Evolutionary conservation across 2,888 invertebrate species (phyloP).

Genomic region (Tetheella fluctuosa): DNA sequence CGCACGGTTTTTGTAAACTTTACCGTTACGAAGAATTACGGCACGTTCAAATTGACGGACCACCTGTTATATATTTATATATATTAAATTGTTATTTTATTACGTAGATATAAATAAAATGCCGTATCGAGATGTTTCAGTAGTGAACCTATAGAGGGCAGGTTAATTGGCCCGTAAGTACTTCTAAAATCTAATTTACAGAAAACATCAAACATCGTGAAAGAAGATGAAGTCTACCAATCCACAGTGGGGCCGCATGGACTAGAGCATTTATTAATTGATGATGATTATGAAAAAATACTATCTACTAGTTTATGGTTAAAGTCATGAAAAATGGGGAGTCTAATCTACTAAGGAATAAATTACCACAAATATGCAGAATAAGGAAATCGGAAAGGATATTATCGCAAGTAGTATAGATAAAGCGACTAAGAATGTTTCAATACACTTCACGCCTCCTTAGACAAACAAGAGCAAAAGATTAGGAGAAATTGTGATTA

Average conservation of each 20-base stretch:
- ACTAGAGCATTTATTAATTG: too few relatives aligned
- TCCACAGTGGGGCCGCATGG: too few relatives aligned
- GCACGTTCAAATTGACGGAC: constrained; percentile 92
- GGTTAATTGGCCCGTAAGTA: too few relatives aligned
- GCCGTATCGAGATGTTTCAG: too few relatives aligned
- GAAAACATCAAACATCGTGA: too few relatives aligned
- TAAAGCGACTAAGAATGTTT: constrained; percentile 45
- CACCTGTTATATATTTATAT: constrained; percentile 76
- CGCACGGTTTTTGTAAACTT: constrained; percentile 86
- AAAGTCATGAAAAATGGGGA: neutral
- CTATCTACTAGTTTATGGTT: neutral
- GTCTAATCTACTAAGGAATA: neutral
- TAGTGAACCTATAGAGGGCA: too few relatives aligned
- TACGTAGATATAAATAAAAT: too few relatives aligned
- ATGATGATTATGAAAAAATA: neutral
- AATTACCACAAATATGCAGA: constrained; percentile 54
- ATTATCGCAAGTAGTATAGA: constrained; percentile 47
- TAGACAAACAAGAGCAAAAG: constrained; percentile 32
- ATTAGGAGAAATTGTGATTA: neutral
- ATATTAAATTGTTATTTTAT: too few relatives aligned
- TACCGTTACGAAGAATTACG: constrained; percentile 92
- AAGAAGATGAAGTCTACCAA: too few relatives aligned
- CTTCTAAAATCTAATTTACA: too few relatives aligned
- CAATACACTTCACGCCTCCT: constrained; percentile 43
- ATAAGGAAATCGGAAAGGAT: constrained; percentile 55